These are phyloP conservation scores for Vicugna pacos DNA, from an alignment of 2,113 vertebrate genomes.

Conservation along the genomic window DNA sequence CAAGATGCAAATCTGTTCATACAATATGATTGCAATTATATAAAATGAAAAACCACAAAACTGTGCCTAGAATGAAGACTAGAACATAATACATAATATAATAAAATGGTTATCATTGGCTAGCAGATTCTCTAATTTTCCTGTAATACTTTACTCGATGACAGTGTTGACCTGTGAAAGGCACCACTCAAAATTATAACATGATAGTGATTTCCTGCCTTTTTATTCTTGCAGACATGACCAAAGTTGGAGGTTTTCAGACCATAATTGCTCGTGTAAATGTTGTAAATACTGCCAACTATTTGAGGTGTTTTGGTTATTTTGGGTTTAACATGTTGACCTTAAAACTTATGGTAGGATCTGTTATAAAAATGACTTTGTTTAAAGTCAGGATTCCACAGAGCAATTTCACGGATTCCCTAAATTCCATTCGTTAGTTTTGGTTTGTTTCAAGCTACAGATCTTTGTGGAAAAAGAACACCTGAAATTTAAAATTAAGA, in stretches of 20 bases:
- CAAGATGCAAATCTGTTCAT: background rate
- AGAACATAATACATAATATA: background rate
- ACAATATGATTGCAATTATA: background rate
- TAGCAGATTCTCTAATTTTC: background rate
- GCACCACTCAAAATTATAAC: background rate
- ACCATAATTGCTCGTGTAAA: background rate
- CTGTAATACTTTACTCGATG: background rate
- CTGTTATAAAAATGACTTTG: constrained; percentile 5
- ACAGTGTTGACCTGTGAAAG: background rate
- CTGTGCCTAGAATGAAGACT: background rate
- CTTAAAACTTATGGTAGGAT: background rate
- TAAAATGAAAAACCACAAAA: background rate
- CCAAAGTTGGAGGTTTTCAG: background rate
- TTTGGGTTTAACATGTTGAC: constrained; percentile 14
- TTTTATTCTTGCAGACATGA: background rate
- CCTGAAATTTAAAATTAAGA: constrained; percentile 51
- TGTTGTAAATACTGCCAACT: background rate
- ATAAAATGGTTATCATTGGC: background rate
- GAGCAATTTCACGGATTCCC: background rate
- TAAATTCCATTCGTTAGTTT: background rate
- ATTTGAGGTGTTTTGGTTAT: background rate
- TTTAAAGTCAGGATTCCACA: background rate
- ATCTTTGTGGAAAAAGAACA: constrained; percentile 22
- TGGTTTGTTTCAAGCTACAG: background rate
- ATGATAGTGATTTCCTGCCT: background rate